These are phyloP conservation scores for Tyto alba DNA, from an alignment of 2,113 vertebrate genomes.

Conservation along the genomic window DNA sequence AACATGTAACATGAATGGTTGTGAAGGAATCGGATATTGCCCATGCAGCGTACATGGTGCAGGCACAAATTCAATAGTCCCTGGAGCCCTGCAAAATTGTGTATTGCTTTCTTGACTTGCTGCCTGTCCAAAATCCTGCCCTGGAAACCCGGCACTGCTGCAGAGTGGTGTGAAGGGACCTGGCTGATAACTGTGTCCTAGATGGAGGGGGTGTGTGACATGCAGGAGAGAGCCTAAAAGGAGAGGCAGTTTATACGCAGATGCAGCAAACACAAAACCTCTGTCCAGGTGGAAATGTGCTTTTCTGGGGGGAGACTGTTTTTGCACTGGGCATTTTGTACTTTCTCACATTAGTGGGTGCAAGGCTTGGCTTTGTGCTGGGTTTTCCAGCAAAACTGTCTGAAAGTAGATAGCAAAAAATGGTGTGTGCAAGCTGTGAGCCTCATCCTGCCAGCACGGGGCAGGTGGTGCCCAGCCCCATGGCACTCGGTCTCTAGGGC, in stretches of 20 bases:
- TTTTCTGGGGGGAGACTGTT: neutral
- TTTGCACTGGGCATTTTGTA: neutral
- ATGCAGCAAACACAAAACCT: neutral
- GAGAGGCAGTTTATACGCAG: neutral
- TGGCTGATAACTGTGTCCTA: neutral
- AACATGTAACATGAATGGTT: neutral
- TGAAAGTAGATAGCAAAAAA: neutral
- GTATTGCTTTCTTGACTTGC: neutral
- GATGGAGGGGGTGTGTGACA: neutral
- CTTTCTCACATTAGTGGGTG: accelerated
- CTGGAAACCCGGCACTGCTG: neutral
- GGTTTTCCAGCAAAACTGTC: neutral
- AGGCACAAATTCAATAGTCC: neutral
- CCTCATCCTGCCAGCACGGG: neutral
- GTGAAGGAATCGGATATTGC: neutral
- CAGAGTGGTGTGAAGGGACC: neutral
- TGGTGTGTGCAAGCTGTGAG: neutral
- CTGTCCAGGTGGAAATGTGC: neutral
- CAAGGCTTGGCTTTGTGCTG: neutral
- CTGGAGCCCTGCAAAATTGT: neutral
- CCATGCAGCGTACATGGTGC: accelerated
- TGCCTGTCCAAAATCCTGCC: neutral
- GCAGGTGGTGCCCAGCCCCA: neutral
- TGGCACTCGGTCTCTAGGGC: accelerated
- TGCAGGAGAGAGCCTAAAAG: neutral